phyloP scores from a whole-genome alignment of 2,797 vertebrate species.

The Micromesistius poutassou region DNA sequence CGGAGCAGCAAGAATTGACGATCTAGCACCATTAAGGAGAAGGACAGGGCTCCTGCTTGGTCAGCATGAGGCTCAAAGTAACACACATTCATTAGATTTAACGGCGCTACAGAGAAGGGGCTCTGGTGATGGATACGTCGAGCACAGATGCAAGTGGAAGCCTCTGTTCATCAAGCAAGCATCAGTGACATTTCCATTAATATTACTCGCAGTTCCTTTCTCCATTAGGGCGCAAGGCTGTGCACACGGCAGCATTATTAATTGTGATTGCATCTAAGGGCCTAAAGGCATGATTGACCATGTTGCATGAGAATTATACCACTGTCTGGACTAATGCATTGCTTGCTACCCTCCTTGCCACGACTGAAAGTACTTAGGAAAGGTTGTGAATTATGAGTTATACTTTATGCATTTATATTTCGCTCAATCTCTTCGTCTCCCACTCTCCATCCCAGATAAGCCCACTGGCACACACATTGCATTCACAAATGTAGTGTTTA shows the following conservation, averaged over 20 bases:
- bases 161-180: conserved; percentile 36
- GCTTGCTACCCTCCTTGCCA: neutral
- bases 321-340: neutral
- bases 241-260: conserved; percentile 41
- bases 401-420: neutral
- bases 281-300: conserved; percentile 20
- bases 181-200: conserved; percentile 49
- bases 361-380: neutral
- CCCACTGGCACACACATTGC: neutral
- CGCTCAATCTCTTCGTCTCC: neutral
- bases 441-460: neutral
- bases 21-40: conserved; percentile 32
- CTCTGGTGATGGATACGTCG: conserved; percentile 29
- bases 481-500: neutral
- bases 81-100: conserved; percentile 47
- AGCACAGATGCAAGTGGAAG: conserved; percentile 27
- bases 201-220: conserved; percentile 33
- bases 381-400: neutral
- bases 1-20: conserved; percentile 3
- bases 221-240: conserved; percentile 26
- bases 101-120: conserved; percentile 27
- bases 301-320: conserved; percentile 5
- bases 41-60: conserved; percentile 42
- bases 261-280: conserved; percentile 18
- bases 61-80: conserved; percentile 46